Evolutionary conservation across 2,113 vertebrate species (phyloP).

Genomic region (Peromyscus californicus): DNA sequence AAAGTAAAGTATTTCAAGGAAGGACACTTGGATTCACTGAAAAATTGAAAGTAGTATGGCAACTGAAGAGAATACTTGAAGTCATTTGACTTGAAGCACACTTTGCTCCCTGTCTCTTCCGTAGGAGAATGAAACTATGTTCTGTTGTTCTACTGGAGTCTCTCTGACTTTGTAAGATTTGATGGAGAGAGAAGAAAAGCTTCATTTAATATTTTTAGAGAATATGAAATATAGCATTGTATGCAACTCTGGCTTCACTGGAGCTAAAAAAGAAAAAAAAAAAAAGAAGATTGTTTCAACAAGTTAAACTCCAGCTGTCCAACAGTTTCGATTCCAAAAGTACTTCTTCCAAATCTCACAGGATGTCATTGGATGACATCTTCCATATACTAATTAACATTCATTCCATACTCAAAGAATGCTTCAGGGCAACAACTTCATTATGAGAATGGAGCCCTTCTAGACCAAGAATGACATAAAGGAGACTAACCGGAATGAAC

Average conservation of each 20-base stretch:
- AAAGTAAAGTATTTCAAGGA: neutral
- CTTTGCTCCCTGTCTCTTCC: too few relatives aligned
- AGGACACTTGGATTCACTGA: neutral
- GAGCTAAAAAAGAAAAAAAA: neutral
- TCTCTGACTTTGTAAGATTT: neutral
- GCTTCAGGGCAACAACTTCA: neutral
- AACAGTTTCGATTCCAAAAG: neutral
- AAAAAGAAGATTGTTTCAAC: neutral
- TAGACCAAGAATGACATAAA: neutral
- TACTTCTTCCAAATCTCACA: neutral
- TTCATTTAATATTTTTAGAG: neutral
- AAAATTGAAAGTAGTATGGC: too few relatives aligned
- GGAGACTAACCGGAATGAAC: neutral
- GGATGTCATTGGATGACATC: neutral
- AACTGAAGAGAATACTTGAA: neutral
- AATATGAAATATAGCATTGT: neutral
- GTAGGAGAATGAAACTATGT: neutral
- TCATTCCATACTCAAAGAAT: neutral
- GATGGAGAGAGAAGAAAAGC: neutral
- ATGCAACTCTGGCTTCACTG: neutral
- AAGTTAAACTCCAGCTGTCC: neutral
- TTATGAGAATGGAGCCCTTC: neutral
- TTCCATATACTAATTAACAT: neutral
- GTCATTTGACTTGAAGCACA: neutral
- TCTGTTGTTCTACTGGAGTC: neutral